Conservation (phyloP, 2,113 vertebrate genomes). For the Hemiprocne comata region DNA sequence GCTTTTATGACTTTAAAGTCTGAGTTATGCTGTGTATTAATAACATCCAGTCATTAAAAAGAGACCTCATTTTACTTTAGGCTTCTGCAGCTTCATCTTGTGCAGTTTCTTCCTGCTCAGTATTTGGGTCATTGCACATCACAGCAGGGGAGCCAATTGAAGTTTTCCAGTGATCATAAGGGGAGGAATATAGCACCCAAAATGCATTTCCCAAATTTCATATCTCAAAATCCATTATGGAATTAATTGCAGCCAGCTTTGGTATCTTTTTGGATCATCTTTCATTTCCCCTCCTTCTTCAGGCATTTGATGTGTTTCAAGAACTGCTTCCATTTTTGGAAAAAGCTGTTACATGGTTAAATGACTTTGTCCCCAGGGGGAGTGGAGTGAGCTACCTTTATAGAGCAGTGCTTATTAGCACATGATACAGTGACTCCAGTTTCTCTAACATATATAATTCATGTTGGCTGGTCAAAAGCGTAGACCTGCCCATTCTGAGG, state of each 20-base stretch:
- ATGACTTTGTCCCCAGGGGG: not conserved
- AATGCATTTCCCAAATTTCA: not conserved
- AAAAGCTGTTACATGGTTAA: not conserved
- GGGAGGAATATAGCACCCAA: not conserved
- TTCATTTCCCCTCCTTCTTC: not conserved
- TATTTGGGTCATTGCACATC: not conserved
- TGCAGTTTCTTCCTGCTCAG: not conserved
- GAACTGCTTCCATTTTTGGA: not conserved
- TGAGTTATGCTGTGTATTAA: not conserved
- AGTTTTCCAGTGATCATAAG: not conserved
- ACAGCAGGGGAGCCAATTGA: not conserved
- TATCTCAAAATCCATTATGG: not conserved
- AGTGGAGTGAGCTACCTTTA: not conserved
- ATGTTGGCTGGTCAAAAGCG: not conserved
- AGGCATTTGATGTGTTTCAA: not conserved
- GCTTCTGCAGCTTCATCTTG: not conserved
- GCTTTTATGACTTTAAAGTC: slow-evolving; percentile 4
- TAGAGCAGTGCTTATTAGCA: not conserved
- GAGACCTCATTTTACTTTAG: not conserved
- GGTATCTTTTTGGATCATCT: not conserved
- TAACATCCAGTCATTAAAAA: not conserved
- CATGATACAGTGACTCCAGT: not conserved
- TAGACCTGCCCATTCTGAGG: not conserved
- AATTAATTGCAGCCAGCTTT: not conserved
- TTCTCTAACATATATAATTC: not conserved